phyloP scores from a whole-genome alignment of 2,113 vertebrate genomes.

The Centropus unirufus region DNA sequence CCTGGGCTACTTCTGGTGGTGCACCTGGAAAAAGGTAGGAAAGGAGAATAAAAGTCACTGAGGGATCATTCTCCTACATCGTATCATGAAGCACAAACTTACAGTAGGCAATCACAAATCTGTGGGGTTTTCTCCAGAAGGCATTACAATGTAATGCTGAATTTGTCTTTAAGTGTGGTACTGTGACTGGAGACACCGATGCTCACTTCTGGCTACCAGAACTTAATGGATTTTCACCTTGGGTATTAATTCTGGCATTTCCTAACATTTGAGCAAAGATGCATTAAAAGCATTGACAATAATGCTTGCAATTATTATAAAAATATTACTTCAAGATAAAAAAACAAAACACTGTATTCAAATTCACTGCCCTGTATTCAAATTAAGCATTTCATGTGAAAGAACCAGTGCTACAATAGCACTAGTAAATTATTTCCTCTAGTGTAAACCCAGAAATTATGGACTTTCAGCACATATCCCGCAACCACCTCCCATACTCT shows the following conservation, averaged over 20 bases:
- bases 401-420: not conserved
- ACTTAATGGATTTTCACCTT: not conserved
- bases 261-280: not conserved
- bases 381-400: not conserved
- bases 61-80: not conserved
- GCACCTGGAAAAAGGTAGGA: conserved; percentile 35
- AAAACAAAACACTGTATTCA: not conserved
- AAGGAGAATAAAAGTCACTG: not conserved
- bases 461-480: not conserved
- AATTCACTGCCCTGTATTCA: not conserved
- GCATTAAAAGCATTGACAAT: not conserved
- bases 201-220: not conserved
- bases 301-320: not conserved
- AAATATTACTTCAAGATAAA: not conserved
- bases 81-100: not conserved
- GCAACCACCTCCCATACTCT: not conserved
- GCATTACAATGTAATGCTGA: not conserved
- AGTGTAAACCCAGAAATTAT: not conserved
- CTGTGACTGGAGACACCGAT: not conserved
- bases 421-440: not conserved
- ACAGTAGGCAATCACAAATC: not conserved
- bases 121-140: not conserved
- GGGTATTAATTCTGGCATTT: not conserved
- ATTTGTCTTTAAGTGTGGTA: not conserved
- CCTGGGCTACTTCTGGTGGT: not conserved